Conservation (phyloP, 1,140 invertebrate genomes). For the Pseudomyrmex dendroicus region DNA sequence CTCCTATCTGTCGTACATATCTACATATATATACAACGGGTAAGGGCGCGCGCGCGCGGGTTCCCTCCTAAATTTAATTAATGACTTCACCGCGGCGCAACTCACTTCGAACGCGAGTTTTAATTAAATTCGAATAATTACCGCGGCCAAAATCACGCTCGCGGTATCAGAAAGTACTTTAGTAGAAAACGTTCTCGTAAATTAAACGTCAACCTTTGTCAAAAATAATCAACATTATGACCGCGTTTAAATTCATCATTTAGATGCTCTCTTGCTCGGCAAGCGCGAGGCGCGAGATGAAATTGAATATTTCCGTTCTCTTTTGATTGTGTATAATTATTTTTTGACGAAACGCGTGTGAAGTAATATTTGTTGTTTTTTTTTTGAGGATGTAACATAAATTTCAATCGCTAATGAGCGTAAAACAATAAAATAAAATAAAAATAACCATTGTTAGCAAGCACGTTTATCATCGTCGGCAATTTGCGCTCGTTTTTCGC, state of each 20-base stretch:
- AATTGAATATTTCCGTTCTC: too few relatives aligned
- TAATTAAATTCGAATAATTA: slow-evolving; percentile 79
- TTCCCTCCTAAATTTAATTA: slow-evolving; percentile 72
- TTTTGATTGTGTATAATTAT: too few relatives aligned
- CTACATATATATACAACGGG: slow-evolving; percentile 47
- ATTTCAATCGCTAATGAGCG: background rate
- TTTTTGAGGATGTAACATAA: background rate
- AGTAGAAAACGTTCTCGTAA: slow-evolving; percentile 32
- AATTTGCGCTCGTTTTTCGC: background rate
- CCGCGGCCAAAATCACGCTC: slow-evolving; percentile 54
- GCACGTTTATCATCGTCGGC: background rate
- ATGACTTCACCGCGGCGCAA: slow-evolving; percentile 66
- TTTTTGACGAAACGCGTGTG: too few relatives aligned
- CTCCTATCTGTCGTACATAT: slow-evolving; percentile 64
- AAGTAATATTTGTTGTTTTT: too few relatives aligned
- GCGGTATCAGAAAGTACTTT: slow-evolving; percentile 41
- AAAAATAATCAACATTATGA: slow-evolving; percentile 39
- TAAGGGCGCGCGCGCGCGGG: slow-evolving; percentile 20
- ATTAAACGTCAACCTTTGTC: slow-evolving; percentile 18
- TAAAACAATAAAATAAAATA: background rate
- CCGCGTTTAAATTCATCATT: too few relatives aligned
- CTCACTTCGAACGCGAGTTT: slow-evolving; percentile 68
- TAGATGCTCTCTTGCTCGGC: too few relatives aligned
- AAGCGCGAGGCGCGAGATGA: too few relatives aligned
- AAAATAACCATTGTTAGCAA: background rate